A percentile compares a stretch with the other conserved stretches of the same genome.
phyloP scores from a whole-genome alignment of 2,113 vertebrate genomes.

The Herpetotheres cachinnans region DNA sequence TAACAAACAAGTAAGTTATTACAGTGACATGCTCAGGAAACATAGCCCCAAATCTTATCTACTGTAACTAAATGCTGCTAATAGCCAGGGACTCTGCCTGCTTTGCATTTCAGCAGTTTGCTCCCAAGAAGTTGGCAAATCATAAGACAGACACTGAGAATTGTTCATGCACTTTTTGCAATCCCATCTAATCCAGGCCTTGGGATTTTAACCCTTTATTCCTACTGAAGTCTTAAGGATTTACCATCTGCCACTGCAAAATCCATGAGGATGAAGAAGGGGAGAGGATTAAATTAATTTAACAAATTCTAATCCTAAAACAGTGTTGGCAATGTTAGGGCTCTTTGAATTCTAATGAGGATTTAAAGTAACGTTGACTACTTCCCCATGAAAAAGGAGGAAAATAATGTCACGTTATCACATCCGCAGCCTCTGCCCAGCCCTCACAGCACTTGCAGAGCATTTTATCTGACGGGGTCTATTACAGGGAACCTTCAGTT shows the following conservation, averaged over 20 bases:
- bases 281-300: constrained; percentile 60
- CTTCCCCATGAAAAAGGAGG: neutral
- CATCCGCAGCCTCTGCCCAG: neutral
- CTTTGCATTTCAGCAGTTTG: neutral
- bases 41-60: neutral
- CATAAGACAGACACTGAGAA: neutral
- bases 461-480: neutral
- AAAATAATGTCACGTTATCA: neutral
- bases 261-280: neutral
- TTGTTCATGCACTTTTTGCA: neutral
- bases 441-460: accelerated
- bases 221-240: constrained; percentile 5
- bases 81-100: neutral
- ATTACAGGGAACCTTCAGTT: neutral
- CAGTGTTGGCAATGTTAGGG: neutral
- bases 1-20: constrained; percentile 31
- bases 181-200: constrained; percentile 35
- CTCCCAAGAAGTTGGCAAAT: neutral
- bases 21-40: neutral
- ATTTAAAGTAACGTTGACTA: constrained; percentile 2
- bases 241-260: constrained; percentile 28
- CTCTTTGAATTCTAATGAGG: constrained; percentile 51
- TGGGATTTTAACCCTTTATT: constrained; percentile 61
- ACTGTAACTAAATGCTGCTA: constrained; percentile 6
- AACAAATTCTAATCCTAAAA: constrained; percentile 51